phyloP scores from a whole-genome alignment of 2,797 vertebrate species.

The Podargus strigoides region DNA sequence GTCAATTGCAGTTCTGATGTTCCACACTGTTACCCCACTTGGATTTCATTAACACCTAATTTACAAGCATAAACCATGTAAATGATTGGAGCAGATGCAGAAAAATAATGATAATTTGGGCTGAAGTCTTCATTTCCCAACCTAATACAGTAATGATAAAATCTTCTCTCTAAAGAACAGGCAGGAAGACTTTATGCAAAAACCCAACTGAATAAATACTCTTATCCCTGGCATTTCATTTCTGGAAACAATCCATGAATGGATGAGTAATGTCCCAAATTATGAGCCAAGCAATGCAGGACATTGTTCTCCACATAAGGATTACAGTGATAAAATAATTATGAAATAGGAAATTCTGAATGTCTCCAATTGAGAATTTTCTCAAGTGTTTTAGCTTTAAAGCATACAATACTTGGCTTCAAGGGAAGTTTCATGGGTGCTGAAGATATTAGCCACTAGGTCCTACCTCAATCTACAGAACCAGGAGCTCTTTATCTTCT shows the following conservation, averaged over 20 bases:
- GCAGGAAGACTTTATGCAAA: not conserved
- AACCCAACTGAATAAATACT: not conserved
- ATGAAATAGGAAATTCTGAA: not conserved
- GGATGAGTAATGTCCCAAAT: not conserved
- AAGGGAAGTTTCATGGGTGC: not conserved
- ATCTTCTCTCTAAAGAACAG: conserved; percentile 16
- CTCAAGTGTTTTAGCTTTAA: not conserved
- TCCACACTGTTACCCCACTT: conserved; percentile 67
- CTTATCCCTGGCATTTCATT: not conserved
- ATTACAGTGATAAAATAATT: not conserved
- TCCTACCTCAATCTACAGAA: not conserved
- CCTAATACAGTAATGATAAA: conserved; percentile 51
- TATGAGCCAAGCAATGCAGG: not conserved
- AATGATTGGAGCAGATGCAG: conserved; percentile 66
- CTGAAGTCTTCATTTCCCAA: conserved; percentile 62
- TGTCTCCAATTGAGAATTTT: not conserved
- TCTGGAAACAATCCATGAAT: not conserved
- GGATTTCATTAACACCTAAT: conserved; percentile 72
- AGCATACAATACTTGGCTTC: not conserved
- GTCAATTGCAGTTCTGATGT: conserved; percentile 54
- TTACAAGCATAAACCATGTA: conserved; percentile 66
- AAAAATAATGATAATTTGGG: conserved; percentile 68
- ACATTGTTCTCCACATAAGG: not conserved
- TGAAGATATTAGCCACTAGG: not conserved
- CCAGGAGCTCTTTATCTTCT: not conserved